phyloP scores from a whole-genome alignment of 1,140 invertebrate species.

The Acyrthosiphon pisum region DNA sequence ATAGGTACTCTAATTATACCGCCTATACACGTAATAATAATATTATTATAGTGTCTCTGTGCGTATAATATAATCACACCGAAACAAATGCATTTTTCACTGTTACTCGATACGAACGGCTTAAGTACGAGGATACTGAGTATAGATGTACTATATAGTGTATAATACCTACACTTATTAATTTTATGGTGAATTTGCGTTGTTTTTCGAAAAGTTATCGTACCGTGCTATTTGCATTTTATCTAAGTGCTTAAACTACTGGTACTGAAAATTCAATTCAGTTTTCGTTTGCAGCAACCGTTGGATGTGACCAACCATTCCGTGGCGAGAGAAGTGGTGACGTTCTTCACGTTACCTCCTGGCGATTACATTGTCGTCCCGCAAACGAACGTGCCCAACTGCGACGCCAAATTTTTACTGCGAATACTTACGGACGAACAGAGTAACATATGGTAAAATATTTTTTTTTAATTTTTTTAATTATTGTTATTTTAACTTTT shows the following conservation, averaged over 20 bases:
- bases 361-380: conserved; percentile 82
- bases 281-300: conserved; percentile 66
- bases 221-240: neutral
- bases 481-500: neutral
- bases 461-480: conserved; percentile 16
- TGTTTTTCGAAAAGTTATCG: neutral
- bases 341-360: conserved; percentile 77
- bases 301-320: conserved; percentile 75
- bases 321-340: conserved; percentile 74
- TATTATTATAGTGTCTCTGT: neutral
- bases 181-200: neutral
- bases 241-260: neutral
- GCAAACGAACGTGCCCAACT: conserved; percentile 74
- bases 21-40: neutral
- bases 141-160: neutral
- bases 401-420: conserved; percentile 75
- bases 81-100: neutral
- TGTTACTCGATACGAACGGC: neutral
- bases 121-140: neutral
- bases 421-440: conserved; percentile 76
- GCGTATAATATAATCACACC: neutral
- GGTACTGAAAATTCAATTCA: neutral
- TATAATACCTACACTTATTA: neutral
- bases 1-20: neutral
- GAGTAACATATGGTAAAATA: conserved; percentile 72